Percentiles rank a stretch among this genome's conserved stretches.
Evolutionary conservation across 2,113 vertebrate genomes (phyloP).

Genomic region (Gadus chalcogrammus): DNA sequence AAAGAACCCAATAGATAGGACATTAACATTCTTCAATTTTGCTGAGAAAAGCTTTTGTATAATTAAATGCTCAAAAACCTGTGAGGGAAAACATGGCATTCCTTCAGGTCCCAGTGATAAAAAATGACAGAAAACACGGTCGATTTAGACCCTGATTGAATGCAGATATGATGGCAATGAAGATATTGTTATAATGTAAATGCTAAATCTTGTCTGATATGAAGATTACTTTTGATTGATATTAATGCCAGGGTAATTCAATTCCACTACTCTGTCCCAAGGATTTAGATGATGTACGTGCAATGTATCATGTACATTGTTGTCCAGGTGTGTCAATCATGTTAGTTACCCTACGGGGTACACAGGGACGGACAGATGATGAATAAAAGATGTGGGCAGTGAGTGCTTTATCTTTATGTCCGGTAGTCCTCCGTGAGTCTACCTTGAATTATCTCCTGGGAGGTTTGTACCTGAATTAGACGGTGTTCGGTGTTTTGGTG

Average conservation of each 20-base stretch:
- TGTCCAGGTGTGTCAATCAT: no score
- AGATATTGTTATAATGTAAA: no score
- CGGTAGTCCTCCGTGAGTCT: slow-evolving; percentile 30
- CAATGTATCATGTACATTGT: not conserved
- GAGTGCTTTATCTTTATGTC: slow-evolving; percentile 2
- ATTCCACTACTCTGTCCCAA: no score
- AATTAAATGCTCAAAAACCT: not conserved
- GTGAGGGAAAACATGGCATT: not conserved
- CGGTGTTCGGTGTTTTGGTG: slow-evolving; percentile 62
- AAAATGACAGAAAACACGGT: not conserved
- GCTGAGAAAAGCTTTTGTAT: not conserved
- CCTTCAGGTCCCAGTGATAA: not conserved
- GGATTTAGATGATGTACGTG: not conserved
- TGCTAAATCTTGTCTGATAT: no score
- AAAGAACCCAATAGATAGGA: no score
- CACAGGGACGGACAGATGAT: not conserved
- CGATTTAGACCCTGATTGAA: no score
- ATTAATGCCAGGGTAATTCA: no score
- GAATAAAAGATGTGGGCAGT: not conserved
- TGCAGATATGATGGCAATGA: no score
- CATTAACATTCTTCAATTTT: not conserved
- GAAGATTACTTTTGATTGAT: no score
- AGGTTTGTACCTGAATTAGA: slow-evolving; percentile 76
- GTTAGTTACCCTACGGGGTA: not conserved
- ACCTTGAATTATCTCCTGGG: slow-evolving; percentile 66